Conservation (phyloP, 2,888 invertebrate genomes). For the Pecten maximus region DNA sequence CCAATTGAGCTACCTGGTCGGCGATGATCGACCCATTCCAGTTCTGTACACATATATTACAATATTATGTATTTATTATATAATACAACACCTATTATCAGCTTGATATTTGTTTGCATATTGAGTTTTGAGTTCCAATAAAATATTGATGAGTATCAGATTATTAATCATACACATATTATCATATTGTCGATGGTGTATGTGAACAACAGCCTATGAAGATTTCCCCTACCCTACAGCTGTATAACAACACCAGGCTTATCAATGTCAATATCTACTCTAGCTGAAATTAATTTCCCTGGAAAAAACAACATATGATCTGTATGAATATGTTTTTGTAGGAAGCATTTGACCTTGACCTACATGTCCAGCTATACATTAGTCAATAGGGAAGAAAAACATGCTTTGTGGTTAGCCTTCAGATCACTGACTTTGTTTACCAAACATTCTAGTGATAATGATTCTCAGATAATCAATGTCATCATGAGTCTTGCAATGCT, state of each 20-base stretch:
- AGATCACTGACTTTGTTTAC: neutral
- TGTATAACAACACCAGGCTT: neutral
- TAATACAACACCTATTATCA: neutral
- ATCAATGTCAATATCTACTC: neutral
- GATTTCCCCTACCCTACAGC: neutral
- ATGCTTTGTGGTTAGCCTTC: neutral
- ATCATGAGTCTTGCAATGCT: neutral
- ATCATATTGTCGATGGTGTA: neutral
- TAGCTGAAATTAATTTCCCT: neutral
- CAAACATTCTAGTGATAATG: constrained; percentile 17
- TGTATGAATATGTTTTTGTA: neutral
- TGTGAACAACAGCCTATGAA: neutral
- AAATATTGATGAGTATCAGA: neutral
- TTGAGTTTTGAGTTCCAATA: neutral
- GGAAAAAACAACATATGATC: constrained; percentile 13
- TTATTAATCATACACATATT: no score
- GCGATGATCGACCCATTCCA: no score
- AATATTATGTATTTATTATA: no score
- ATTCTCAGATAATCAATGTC: neutral
- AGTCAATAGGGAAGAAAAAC: neutral
- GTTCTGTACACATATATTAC: no score
- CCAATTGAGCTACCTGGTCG: no score
- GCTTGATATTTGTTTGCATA: neutral
- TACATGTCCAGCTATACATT: neutral
- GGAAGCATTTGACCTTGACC: neutral